Evolutionary conservation across 2,888 invertebrate species (phyloP).

Genomic region (Drosophila subquinaria): DNA sequence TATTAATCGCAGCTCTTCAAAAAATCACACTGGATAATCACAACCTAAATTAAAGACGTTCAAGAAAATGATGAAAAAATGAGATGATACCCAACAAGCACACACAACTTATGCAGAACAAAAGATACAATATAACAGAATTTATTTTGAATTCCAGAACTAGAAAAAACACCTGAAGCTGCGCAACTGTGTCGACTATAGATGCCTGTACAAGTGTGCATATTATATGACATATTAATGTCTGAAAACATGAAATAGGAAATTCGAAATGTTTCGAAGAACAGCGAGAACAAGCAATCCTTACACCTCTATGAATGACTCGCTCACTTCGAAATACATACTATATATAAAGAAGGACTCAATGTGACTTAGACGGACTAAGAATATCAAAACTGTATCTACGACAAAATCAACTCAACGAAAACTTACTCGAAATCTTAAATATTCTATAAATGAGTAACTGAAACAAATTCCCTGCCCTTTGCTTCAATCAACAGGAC

Average conservation of each 20-base stretch:
- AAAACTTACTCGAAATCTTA: too few relatives aligned
- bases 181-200: conserved; percentile 20
- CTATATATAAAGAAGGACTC: not conserved
- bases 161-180: conserved; percentile 13
- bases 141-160: not conserved
- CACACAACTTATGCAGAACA: not conserved
- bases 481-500: conserved; percentile 4
- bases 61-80: not conserved
- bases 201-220: not conserved
- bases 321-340: not conserved
- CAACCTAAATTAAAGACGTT: not conserved
- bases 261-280: not conserved
- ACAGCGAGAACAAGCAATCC: not conserved
- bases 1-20: conserved; percentile 11
- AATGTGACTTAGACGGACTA: not conserved
- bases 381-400: not conserved
- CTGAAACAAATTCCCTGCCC: not conserved
- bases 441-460: not conserved
- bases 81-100: not conserved
- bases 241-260: not conserved
- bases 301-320: not conserved
- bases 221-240: not conserved
- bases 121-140: conserved; percentile 1
- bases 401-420: not conserved
- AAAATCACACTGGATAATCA: conserved; percentile 2